phyloP scores from a whole-genome alignment of 2,888 invertebrate genomes.

The Hirtodrosophila confusa region DNA sequence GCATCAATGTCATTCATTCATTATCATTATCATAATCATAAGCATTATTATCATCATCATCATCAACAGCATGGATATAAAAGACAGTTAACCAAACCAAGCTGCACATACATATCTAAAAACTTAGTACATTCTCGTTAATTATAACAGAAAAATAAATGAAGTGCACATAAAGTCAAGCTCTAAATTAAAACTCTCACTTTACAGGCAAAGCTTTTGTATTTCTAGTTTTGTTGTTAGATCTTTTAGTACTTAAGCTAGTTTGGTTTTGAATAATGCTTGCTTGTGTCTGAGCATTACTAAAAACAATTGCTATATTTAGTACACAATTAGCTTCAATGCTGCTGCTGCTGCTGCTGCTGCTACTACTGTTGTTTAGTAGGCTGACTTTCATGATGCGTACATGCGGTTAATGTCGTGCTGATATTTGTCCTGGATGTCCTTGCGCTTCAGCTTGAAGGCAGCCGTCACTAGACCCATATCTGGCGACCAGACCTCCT shows the following conservation, averaged over 20 bases:
- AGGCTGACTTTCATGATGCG: conserved; percentile 89
- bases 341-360: conserved; percentile 29
- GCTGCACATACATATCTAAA: conserved; percentile 29
- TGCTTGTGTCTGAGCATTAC: conserved; percentile 45
- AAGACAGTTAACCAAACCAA: conserved; percentile 50
- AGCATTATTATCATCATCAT: conserved; percentile 36
- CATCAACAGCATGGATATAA: conserved; percentile 55
- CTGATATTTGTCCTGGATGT: conserved; percentile 96
- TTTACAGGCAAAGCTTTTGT: conserved; percentile 28
- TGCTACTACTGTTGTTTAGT: conserved; percentile 47
- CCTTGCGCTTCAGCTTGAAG: conserved; percentile 98
- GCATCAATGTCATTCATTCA: conserved; percentile 35
- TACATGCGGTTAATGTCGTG: conserved; percentile 97
- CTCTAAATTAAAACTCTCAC: conserved; percentile 29
- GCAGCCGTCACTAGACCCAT: conserved; percentile 99
- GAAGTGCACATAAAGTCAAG: conserved; percentile 27
- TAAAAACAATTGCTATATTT: conserved; percentile 44
- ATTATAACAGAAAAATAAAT: conserved; percentile 33
- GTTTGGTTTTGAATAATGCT: conserved; percentile 54
- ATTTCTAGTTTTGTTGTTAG: conserved; percentile 44
- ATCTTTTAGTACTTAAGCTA: conserved; percentile 64
- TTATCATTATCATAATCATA: conserved; percentile 25
- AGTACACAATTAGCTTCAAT: conserved; percentile 53
- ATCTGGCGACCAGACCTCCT: conserved; percentile 98
- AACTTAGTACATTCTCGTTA: conserved; percentile 33